A percentile compares a stretch with the other conserved stretches of the same genome.
These are phyloP conservation scores for Ifrita kowaldi DNA, from an alignment of 2,113 vertebrate genomes.

Conservation along the genomic window DNA sequence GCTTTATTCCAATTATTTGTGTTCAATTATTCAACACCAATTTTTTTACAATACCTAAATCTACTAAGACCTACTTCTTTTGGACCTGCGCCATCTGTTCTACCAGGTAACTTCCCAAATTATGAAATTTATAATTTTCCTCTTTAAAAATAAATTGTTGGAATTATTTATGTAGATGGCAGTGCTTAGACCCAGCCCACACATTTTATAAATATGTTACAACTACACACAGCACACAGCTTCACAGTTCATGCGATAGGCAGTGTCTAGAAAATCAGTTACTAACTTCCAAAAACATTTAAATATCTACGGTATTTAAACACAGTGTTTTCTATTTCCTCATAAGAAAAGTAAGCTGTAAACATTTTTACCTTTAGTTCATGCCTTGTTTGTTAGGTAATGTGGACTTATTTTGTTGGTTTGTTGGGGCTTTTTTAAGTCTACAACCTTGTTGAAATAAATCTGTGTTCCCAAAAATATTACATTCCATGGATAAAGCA, in stretches of 20 bases:
- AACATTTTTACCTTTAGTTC: conserved; percentile 84
- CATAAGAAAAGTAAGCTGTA: conserved; percentile 87
- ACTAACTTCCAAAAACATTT: conserved; percentile 86
- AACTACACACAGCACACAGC: conserved; percentile 89
- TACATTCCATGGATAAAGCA: conserved; percentile 83
- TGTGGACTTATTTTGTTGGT: conserved; percentile 42
- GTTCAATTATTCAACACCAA: conserved; percentile 60
- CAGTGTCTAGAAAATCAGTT: conserved; percentile 82
- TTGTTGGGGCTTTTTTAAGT: conserved; percentile 34
- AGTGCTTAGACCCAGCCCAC: conserved; percentile 71
- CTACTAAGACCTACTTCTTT: conserved; percentile 68
- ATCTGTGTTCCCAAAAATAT: conserved; percentile 79
- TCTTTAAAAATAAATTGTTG: conserved; percentile 73
- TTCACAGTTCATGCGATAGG: conserved; percentile 90
- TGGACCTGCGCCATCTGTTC: conserved; percentile 59
- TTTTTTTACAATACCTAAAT: conserved; percentile 70
- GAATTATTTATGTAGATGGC: conserved; percentile 67
- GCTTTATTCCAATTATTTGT: conserved; percentile 70
- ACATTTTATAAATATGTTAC: conserved; percentile 86
- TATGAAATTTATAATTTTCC: conserved; percentile 58
- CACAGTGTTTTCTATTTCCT: conserved; percentile 85
- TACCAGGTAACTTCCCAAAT: conserved; percentile 58
- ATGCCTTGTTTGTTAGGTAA: conserved; percentile 73
- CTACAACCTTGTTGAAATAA: conserved; percentile 72
- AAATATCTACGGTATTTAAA: conserved; percentile 84